phyloP scores from a whole-genome alignment of 2,113 vertebrate species.

The Hypomesus transpacificus region DNA sequence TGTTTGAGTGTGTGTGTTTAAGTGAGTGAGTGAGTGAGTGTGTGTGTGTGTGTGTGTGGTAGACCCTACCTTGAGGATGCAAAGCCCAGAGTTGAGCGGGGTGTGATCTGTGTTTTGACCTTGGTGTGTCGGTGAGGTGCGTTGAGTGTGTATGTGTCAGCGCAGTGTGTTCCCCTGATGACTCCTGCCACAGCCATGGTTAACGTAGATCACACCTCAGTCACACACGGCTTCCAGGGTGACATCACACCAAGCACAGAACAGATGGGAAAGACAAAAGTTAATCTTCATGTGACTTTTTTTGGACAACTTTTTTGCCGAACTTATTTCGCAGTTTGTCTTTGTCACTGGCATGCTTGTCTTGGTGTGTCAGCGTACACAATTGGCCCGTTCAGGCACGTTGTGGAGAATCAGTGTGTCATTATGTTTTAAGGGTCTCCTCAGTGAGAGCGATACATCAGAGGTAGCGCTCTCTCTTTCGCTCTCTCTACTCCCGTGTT shows the following conservation, averaged over 20 bases:
- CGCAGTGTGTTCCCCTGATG: background rate
- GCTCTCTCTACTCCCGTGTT: conserved; percentile 16
- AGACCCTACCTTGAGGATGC: conserved; percentile 27
- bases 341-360: too few relatives aligned
- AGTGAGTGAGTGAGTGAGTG: too few relatives aligned
- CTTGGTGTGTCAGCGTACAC: too few relatives aligned
- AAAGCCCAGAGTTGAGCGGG: background rate
- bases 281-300: background rate
- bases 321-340: too few relatives aligned
- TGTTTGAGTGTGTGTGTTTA: background rate
- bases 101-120: background rate
- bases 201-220: background rate
- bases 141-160: background rate
- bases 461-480: conserved; percentile 15
- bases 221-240: background rate
- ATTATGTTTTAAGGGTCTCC: conserved; percentile 39
- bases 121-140: background rate
- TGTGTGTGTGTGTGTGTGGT: background rate
- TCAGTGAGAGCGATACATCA: conserved; percentile 21
- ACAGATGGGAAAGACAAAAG: background rate
- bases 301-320: too few relatives aligned
- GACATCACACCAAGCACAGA: background rate
- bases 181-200: background rate
- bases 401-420: conserved; percentile 19
- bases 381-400: background rate